Evolutionary conservation across 2,888 invertebrate species (phyloP), one percentile per base, ranked within the genome.

Genomic region (Tinea pellionella): DNA sequence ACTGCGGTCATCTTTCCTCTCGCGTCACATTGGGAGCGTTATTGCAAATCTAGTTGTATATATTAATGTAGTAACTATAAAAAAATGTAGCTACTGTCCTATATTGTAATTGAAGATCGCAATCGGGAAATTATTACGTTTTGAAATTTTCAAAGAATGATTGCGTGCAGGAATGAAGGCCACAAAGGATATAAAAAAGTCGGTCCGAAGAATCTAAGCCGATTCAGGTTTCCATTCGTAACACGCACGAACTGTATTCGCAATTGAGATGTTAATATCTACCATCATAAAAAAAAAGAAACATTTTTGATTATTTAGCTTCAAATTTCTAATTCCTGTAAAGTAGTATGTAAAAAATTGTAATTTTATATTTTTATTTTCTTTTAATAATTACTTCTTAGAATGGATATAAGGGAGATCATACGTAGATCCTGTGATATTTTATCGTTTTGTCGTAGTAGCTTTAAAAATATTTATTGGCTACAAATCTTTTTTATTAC

Each of bases 401-500:
- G n/a, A n/a, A n/a, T n/a, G n/a, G n/a, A n/a, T n/a, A n/a, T n/a
- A n/a, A n/a, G n/a, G n/a, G n/a, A n/a, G n/a, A n/a, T n/a, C n/a
- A n/a, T n/a, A n/a, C n/a, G n/a, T 47, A 47, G 8, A 47, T 16
- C 16, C 15, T 16, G 47, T 15, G 3, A 15, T 15, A 13, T 16
- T 47, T 47, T 47, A 47, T 47, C 47, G 47, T 47, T 47, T 15
- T 47, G 47, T 47, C 47, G 2, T 16, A 47, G 47, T 47, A 47
- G 47, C 15, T 47, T 47, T 47, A 47, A 47, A 47, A 47, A 15
- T 15, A 47, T 47, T 47, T 47, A 47, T 47, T 47, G 47, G 16
- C 47, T 7, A 47, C 47, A 47, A 47, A 47, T 47, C 47, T 47
- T 47, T 47, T 47, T 47, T 47, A 47, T 47, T 47, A 16, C 47